Evolutionary conservation across 2,113 vertebrate genomes (phyloP).

Genomic region (Numenius arquata): DNA sequence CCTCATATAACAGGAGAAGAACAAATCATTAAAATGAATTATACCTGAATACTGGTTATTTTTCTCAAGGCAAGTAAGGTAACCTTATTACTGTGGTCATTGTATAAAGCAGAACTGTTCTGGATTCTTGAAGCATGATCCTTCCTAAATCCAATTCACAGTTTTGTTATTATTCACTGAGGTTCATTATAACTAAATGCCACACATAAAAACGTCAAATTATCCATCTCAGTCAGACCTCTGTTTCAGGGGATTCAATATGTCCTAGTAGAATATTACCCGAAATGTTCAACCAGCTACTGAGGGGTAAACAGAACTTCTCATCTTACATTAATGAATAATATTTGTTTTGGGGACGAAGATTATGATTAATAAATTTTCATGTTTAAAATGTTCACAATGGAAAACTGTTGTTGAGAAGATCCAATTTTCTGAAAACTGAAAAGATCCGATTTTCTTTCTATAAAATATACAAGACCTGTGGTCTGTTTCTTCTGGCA

Average conservation of each 20-base stretch:
- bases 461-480: background rate
- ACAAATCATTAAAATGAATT: background rate
- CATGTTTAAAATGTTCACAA: background rate
- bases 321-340: background rate
- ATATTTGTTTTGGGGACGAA: background rate
- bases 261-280: background rate
- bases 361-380: background rate
- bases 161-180: background rate
- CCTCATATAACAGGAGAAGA: background rate
- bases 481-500: background rate
- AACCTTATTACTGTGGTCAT: background rate
- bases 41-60: background rate
- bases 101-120: background rate
- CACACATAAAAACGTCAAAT: background rate
- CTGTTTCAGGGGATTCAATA: background rate
- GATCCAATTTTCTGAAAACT: background rate
- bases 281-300: background rate
- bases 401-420: background rate
- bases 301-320: background rate
- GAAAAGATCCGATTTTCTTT: background rate
- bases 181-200: background rate
- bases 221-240: background rate
- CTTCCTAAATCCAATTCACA: background rate
- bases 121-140: background rate
- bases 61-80: background rate